Percentiles rank a stretch among this genome's conserved stretches.
These are phyloP conservation scores for Eonycteris spelaea DNA, from an alignment of 2,113 vertebrate genomes.

Conservation along the genomic window DNA sequence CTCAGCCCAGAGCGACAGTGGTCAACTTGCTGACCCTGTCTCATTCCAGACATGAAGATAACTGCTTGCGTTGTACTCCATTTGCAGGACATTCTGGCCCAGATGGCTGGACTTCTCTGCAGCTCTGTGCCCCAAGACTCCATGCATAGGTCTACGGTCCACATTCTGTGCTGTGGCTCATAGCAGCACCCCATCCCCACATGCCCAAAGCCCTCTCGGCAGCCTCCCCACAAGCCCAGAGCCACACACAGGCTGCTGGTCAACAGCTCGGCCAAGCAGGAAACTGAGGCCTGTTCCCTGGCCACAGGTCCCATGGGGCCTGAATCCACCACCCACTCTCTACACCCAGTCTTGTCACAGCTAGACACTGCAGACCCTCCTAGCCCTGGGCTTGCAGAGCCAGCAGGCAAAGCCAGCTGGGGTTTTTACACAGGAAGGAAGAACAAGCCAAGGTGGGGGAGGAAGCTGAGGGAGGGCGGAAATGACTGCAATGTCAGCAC, in stretches of 20 bases:
- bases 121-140: background rate
- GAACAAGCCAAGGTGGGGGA: slow-evolving; percentile 40
- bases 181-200: background rate
- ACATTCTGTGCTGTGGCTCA: background rate
- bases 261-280: background rate
- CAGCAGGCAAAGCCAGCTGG: background rate
- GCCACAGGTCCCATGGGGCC: background rate
- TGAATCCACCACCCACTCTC: background rate
- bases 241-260: background rate
- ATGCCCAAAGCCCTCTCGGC: background rate
- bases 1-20: background rate
- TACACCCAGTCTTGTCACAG: background rate
- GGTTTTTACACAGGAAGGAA: slow-evolving; percentile 77
- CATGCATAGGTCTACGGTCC: background rate
- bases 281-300: background rate
- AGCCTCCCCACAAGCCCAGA: background rate
- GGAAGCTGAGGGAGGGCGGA: slow-evolving; percentile 46
- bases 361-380: background rate
- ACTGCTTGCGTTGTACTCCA: background rate
- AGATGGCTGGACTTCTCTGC: background rate
- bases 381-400: background rate
- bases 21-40: background rate
- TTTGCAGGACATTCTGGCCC: too few species aligned
- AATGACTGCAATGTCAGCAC: slow-evolving; percentile 61
- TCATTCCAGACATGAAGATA: background rate